Conservation (phyloP, 2,797 vertebrate species). For the Dromococcyx pavoninus region DNA sequence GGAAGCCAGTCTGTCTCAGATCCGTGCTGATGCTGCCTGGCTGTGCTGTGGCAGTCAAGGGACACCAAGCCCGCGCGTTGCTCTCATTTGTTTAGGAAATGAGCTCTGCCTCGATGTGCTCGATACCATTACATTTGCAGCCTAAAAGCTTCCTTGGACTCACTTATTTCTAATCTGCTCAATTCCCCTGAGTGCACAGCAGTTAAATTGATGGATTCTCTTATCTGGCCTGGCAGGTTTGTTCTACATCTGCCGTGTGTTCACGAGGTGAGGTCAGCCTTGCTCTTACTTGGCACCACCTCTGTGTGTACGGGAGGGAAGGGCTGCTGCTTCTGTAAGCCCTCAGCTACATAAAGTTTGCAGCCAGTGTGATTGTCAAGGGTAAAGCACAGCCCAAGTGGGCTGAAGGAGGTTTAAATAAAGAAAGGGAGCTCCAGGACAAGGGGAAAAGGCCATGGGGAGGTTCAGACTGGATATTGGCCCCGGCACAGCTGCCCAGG, state of each 20-base stretch:
- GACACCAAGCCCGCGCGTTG: constrained; percentile 29
- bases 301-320: too few species aligned
- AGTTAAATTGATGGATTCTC: constrained; percentile 48
- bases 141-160: constrained; percentile 65
- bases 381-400: not conserved
- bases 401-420: not conserved
- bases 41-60: constrained; percentile 22
- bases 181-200: constrained; percentile 33
- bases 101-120: constrained; percentile 64
- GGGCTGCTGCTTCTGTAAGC: not conserved
- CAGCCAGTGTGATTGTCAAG: not conserved
- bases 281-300: constrained; percentile 1
- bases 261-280: constrained; percentile 56
- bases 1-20: constrained; percentile 33
- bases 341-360: not conserved
- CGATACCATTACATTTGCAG: constrained; percentile 46
- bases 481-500: too few species aligned
- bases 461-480: too few species aligned
- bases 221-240: constrained; percentile 61
- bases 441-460: too few species aligned
- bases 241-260: constrained; percentile 23
- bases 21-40: constrained; percentile 16
- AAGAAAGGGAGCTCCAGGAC: not conserved
- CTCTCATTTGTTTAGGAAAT: constrained; percentile 60
- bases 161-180: constrained; percentile 56